A percentile compares a stretch with the other conserved stretches of the same genome.
Evolutionary conservation across 2,888 invertebrate genomes (phyloP).

Genomic region (Dasypogon diadema): DNA sequence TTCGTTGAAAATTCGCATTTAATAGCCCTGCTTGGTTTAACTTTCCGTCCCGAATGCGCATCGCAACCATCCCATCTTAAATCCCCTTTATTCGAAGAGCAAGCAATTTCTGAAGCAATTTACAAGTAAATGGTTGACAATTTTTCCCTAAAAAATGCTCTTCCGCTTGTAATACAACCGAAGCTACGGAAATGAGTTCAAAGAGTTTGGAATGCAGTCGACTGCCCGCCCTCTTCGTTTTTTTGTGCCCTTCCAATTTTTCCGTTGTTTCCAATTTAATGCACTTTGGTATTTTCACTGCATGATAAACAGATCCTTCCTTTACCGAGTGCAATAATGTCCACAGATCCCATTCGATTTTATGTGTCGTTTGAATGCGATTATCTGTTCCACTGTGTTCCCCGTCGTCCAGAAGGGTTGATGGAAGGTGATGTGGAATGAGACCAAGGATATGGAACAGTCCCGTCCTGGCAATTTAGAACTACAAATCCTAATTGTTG

Average conservation of each 20-base stretch:
- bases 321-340: neutral
- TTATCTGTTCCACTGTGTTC: neutral
- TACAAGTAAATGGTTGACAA: slow-evolving; percentile 32
- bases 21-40: neutral
- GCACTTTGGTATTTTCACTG: neutral
- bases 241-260: neutral
- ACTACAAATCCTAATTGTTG: neutral
- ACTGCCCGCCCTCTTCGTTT: neutral
- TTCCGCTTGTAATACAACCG: slow-evolving; percentile 21
- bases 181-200: slow-evolving; percentile 5
- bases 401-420: neutral
- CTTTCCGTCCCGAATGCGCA: neutral
- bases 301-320: neutral
- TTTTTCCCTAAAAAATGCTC: slow-evolving; percentile 28
- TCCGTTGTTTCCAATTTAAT: slow-evolving; percentile 28
- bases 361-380: slow-evolving; percentile 14
- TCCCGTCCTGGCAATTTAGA: neutral
- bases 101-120: slow-evolving; percentile 15
- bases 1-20: neutral
- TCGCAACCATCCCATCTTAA: neutral
- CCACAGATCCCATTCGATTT: slow-evolving; percentile 19
- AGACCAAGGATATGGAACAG: too few species aligned
- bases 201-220: slow-evolving; percentile 8
- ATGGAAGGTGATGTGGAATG: neutral
- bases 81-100: neutral